Percentiles rank a stretch among this genome's conserved stretches.
phyloP scores from a whole-genome alignment of 1,140 invertebrate species.

The Tetramorium parvispinum region DNA sequence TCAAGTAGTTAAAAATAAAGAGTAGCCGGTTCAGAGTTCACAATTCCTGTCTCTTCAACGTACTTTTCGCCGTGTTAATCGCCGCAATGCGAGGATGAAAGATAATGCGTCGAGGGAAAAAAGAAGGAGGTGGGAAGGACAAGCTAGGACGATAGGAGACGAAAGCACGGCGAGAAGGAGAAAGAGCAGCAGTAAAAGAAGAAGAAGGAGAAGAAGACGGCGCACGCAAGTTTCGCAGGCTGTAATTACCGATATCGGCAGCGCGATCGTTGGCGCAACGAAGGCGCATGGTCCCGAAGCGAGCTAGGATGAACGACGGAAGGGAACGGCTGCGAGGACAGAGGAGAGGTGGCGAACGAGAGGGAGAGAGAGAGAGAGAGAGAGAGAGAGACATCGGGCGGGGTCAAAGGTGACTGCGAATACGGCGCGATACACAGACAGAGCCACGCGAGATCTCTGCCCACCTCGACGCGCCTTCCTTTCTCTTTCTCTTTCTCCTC shows the following conservation, averaged over 20 bases:
- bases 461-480: constrained; percentile 63
- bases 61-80: not conserved
- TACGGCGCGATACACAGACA: constrained; percentile 51
- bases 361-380: constrained; percentile 29
- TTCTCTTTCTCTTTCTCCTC: constrained; percentile 1
- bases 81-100: not conserved
- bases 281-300: constrained; percentile 53
- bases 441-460: constrained; percentile 60
- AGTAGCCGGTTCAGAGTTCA: not conserved
- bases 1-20: not conserved
- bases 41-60: not conserved
- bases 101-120: constrained; percentile 18
- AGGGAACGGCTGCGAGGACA: constrained; percentile 36
- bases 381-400: constrained; percentile 37
- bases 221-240: constrained; percentile 60
- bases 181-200: not conserved
- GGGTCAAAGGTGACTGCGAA: constrained; percentile 67
- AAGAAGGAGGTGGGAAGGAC: constrained; percentile 2
- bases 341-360: constrained; percentile 30
- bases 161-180: constrained; percentile 20
- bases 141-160: constrained; percentile 47
- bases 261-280: constrained; percentile 69
- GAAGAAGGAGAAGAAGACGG: constrained; percentile 42
- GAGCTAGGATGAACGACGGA: constrained; percentile 53
- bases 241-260: constrained; percentile 76